Percentiles rank a stretch among this genome's conserved stretches.
Evolutionary conservation across 2,888 invertebrate species (phyloP).

Genomic region (Ichneumoninae sp.): DNA sequence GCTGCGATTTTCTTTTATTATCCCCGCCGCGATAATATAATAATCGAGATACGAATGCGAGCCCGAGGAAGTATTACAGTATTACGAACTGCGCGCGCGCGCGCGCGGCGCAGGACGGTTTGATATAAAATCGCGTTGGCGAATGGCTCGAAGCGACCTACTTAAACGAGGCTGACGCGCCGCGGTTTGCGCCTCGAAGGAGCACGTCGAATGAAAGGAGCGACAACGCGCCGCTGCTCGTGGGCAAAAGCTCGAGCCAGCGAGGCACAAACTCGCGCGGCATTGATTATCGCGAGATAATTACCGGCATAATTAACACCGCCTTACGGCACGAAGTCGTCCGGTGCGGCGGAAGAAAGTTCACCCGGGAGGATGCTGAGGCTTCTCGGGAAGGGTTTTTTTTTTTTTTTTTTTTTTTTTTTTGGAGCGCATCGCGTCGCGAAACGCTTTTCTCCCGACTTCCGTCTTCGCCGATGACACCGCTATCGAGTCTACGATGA

Average conservation of each 20-base stretch:
- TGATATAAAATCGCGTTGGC: constrained; percentile 63
- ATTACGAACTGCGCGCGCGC: constrained; percentile 26
- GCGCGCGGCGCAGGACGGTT: constrained; percentile 18
- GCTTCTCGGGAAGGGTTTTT: background rate
- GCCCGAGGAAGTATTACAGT: constrained; percentile 45
- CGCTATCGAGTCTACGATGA: constrained; percentile 29
- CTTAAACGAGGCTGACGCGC: constrained; percentile 58
- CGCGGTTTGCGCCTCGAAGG: constrained; percentile 46
- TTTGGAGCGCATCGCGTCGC: background rate
- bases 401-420: constrained; percentile 4
- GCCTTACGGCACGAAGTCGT: constrained; percentile 33
- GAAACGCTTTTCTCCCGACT: constrained; percentile 37
- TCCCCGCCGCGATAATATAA: constrained; percentile 27
- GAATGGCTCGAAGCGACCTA: constrained; percentile 62
- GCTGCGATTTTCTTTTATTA: background rate
- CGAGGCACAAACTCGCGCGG: constrained; percentile 5
- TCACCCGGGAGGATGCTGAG: background rate
- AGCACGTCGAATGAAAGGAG: constrained; percentile 57
- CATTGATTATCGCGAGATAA: constrained; percentile 65
- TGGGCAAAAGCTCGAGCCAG: constrained; percentile 4
- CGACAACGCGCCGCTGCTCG: background rate
- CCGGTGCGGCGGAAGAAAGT: constrained; percentile 37
- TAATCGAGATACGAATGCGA: constrained; percentile 42
- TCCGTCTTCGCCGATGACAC: constrained; percentile 23
- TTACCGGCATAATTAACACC: constrained; percentile 64